Conservation (phyloP, 2,113 vertebrate species). For the Myotis lucifugus region DNA sequence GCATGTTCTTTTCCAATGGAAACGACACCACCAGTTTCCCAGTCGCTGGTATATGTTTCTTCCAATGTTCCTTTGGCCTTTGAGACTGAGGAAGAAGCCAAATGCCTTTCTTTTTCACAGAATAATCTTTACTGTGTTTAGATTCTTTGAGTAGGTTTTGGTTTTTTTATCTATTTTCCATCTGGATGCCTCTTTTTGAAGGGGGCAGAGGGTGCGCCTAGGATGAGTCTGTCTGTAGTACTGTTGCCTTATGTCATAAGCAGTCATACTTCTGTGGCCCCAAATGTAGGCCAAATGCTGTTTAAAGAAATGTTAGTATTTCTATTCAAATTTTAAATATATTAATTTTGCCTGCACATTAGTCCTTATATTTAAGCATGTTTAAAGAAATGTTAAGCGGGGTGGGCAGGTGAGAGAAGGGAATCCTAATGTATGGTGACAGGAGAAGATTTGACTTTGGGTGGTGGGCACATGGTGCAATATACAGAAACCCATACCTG, state of each 20-base stretch:
- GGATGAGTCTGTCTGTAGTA: background rate
- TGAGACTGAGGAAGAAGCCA: background rate
- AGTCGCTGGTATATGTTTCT: background rate
- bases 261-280: background rate
- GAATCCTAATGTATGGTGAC: too few species aligned
- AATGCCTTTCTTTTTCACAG: background rate
- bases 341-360: background rate
- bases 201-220: too few species aligned
- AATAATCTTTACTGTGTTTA: background rate
- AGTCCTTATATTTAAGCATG: background rate
- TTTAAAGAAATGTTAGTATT: background rate
- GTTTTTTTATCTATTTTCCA: background rate
- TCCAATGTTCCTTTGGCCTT: background rate
- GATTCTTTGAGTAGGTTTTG: background rate
- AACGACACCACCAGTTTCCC: background rate
- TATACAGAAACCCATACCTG: too few species aligned
- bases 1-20: background rate
- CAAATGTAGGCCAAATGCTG: background rate
- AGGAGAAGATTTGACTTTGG: too few species aligned
- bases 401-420: too few species aligned
- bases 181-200: background rate
- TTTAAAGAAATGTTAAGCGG: background rate
- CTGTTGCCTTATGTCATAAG: background rate
- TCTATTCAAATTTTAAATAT: conserved; percentile 33
- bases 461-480: too few species aligned